Evolutionary conservation across 1,140 invertebrate genomes (phyloP).

Genomic region (Drosophila asahinai): DNA sequence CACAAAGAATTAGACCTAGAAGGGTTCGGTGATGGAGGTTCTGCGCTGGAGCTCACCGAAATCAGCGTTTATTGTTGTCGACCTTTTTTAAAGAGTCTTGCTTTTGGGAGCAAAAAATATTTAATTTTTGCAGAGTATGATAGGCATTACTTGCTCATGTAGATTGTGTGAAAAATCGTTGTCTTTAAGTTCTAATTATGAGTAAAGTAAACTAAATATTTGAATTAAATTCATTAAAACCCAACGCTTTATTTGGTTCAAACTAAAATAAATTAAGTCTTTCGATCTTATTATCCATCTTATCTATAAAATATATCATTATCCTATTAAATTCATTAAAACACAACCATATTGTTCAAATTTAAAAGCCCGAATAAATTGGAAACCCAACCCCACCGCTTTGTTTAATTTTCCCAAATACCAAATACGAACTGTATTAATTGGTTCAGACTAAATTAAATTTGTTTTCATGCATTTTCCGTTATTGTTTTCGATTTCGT

Average conservation of each 20-base stretch:
- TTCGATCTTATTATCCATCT: neutral
- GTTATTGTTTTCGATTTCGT: slow-evolving; percentile 8
- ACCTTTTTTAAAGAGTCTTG: slow-evolving; percentile 7
- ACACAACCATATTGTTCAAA: neutral
- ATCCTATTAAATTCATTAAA: neutral
- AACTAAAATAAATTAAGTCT: neutral
- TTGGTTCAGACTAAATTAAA: slow-evolving; percentile 3
- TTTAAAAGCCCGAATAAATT: too few relatives aligned
- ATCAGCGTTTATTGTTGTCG: slow-evolving; percentile 35
- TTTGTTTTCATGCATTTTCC: slow-evolving; percentile 4
- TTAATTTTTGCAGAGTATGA: neutral
- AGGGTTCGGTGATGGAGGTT: neutral
- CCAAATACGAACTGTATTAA: slow-evolving; percentile 5
- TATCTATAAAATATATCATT: neutral
- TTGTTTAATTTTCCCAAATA: neutral
- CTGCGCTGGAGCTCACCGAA: neutral
- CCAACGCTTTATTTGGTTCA: too few relatives aligned
- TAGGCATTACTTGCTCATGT: neutral
- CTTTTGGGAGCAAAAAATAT: neutral
- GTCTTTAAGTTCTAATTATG: too few relatives aligned
- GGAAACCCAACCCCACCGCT: neutral
- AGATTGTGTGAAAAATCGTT: too few relatives aligned
- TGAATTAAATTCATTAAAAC: neutral
- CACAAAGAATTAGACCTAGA: slow-evolving; percentile 50
- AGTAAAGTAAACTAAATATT: neutral